Base-by-base conservation (phyloP, 2,113 vertebrate species). In the Oreochromis spilurus region DNA sequence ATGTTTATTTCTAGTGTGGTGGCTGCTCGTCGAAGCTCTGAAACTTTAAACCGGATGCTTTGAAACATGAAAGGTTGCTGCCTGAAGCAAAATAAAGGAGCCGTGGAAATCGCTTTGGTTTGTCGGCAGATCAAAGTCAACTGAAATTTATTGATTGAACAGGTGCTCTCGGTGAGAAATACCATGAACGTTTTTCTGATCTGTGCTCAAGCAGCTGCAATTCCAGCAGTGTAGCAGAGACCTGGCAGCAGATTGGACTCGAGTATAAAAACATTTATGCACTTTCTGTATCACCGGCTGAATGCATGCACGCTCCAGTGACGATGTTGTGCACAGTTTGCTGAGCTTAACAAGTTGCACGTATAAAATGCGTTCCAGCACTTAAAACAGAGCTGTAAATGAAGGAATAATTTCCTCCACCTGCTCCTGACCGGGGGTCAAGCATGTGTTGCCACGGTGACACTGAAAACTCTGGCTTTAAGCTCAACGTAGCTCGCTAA, bases 391-490 rank as follows among this genome's bases (percentile, higher is more conserved):
- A 43, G 38, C 65, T 26, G 65, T 72, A 45, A 72, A 45, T 16
- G 7, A 72, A 72, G 38, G 38, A 45, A 16, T 72, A n/a, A 26
- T 24, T 72, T 24, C 38, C 21, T 72, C 67, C 67, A 72, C 67
- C 21, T 29, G 40, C 21, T 72, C 14, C 21, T 17, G 14, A 45
- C 67, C 2, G 9, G 21, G 21, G 38, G 38, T 45, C 38, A 26
- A 65, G 65, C 38, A 45, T 26, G 21, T 72, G 67, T 72, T 10
- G 21, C 7, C 13, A 17, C 3, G 0, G 67, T 16, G 5, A 45
- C 43, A 45, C 67, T 4, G 40, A 72, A 72, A 72, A 45, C 67
- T 70, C 21, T 72, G 65, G 6, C 38, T 72, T 72, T 72, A 72
- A 45, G 65, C 38, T 72, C 65, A 45, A 16, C 12, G 2, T 43